Base-by-base conservation (phyloP, 1,140 invertebrate genomes). In the Apocrypta bakeri region DNA sequence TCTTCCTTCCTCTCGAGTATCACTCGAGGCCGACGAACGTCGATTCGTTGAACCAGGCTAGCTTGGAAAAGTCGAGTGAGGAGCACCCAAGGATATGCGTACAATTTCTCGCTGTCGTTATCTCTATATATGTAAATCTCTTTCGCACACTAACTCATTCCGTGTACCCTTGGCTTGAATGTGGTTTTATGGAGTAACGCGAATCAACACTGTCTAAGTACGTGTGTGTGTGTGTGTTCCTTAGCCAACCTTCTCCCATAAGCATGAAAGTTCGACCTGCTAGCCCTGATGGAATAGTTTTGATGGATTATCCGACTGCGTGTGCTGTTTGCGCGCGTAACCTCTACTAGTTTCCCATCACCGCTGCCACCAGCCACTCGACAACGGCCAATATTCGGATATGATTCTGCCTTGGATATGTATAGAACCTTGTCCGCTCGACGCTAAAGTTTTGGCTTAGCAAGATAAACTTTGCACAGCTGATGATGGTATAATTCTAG, bases 241-340 rank as follows among this genome's bases (percentile, higher is more conserved):
- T 68, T 9, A 9, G 48, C 48, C 48, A 17, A 21, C 3, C 48
- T 4, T 56, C 48, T 56, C 48, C 25, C 29, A 14, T 68, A 25
- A 69, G 29, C 12, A 14, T 40, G 40, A n/a, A 37, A 24, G 71
- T 25, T 66, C 63, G 9, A 27, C 4, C 63, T 0, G 25, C 25
- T 31, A 37, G 21, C 21, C 21, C 17, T 7, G 68, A 29, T 21
- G 14, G 27, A 27, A 66, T 81, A 40, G 72, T 81, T 74, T 66
- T 74, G 71, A 81, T 81, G 71, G 71, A 29, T 81, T 73, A 73
- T 73, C 25, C 48, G 66, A 66, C 27, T 37, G 75, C 71, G 73
- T 79, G 80, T 14, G 24, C 27, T 66, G 63, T 66, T 66, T 29
- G 63, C 63, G 12, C 63, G 27, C 25, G 63, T 66, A 66, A 66